A percentile compares a stretch with the other conserved stretches of the same genome.
These are phyloP conservation scores for Seriola dumerili DNA, from an alignment of 2,113 vertebrate genomes.

Conservation along the genomic window DNA sequence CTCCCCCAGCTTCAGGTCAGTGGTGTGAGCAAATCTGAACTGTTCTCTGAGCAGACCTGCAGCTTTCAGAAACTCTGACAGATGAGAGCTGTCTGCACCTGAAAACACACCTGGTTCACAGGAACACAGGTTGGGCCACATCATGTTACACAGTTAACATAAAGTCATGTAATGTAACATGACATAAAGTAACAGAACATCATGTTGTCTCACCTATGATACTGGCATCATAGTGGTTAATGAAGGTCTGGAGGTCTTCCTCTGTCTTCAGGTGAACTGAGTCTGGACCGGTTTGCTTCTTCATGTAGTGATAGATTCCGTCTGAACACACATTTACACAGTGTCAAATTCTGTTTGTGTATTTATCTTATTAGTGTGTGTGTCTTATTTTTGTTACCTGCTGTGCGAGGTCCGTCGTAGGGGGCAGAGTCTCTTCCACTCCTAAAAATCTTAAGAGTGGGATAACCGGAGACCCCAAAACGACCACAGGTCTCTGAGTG, in stretches of 20 bases:
- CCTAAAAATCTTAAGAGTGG: constrained; percentile 84
- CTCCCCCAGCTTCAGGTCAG: constrained; percentile 49
- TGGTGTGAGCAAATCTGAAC: constrained; percentile 82
- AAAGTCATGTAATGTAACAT: not conserved
- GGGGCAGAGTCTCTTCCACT: constrained; percentile 76
- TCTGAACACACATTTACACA: constrained; percentile 63
- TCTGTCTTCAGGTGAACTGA: constrained; percentile 71
- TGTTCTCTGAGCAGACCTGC: constrained; percentile 79
- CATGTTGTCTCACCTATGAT: constrained; percentile 71
- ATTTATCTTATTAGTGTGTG: not conserved
- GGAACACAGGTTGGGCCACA: not conserved
- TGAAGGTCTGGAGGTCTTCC: constrained; percentile 79
- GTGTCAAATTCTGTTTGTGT: not conserved
- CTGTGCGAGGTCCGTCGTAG: constrained; percentile 82
- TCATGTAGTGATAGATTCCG: constrained; percentile 82
- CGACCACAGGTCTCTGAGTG: constrained; percentile 73
- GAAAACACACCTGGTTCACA: constrained; percentile 80
- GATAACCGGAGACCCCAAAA: constrained; percentile 81
- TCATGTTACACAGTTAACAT: not conserved
- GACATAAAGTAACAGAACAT: no score
- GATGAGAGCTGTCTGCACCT: constrained; percentile 51
- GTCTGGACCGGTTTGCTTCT: constrained; percentile 83
- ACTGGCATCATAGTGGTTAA: constrained; percentile 81
- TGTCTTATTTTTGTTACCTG: constrained; percentile 63
- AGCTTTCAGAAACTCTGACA: constrained; percentile 79